Percentiles rank a stretch among this genome's conserved stretches.
Evolutionary conservation across 1,140 invertebrate genomes (phyloP).

Genomic region (Drosophila ogumai): DNA sequence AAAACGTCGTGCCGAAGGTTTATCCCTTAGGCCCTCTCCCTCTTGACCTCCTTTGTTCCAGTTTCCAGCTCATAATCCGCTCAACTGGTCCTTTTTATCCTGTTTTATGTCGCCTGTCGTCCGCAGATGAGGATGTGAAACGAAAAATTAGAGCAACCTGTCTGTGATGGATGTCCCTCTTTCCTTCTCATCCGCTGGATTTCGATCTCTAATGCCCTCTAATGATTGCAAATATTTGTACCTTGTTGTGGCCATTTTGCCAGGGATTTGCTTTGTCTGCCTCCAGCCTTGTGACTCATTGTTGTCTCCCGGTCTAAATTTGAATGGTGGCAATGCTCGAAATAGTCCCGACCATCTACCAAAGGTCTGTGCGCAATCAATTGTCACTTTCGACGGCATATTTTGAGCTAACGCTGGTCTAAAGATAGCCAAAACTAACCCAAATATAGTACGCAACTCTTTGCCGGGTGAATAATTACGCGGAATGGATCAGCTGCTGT

Average conservation of each 20-base stretch:
- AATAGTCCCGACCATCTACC: conserved; percentile 47
- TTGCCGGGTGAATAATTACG: conserved; percentile 33
- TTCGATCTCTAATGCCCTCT: conserved; percentile 61
- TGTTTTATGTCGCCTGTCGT: conserved; percentile 74
- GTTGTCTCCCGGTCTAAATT: conserved; percentile 56
- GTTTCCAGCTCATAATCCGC: conserved; percentile 59
- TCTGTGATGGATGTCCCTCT: conserved; percentile 15
- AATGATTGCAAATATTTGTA: conserved; percentile 78
- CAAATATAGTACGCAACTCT: conserved; percentile 57
- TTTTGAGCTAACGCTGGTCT: conserved; percentile 64
- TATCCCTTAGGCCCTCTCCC: conserved; percentile 26
- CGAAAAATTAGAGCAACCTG: conserved; percentile 76
- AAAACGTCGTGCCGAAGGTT: conserved; percentile 3
- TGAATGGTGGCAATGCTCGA: conserved; percentile 50
- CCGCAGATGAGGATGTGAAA: conserved; percentile 38
- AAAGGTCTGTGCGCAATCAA: conserved; percentile 69
- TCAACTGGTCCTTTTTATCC: conserved; percentile 71
- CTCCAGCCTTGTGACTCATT: conserved; percentile 56
- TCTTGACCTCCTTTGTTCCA: conserved; percentile 27
- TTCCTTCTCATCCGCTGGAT: conserved; percentile 27
- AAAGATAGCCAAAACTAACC: conserved; percentile 49
- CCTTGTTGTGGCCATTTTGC: conserved; percentile 42
- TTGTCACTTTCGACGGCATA: conserved; percentile 78
- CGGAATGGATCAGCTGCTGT: conserved; percentile 15
- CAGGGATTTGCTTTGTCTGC: conserved; percentile 59